A percentile compares a stretch with the other conserved stretches of the same genome.
phyloP scores from a whole-genome alignment of 64 coral and sea anemone species.

The Cladopsammia gracilis region DNA sequence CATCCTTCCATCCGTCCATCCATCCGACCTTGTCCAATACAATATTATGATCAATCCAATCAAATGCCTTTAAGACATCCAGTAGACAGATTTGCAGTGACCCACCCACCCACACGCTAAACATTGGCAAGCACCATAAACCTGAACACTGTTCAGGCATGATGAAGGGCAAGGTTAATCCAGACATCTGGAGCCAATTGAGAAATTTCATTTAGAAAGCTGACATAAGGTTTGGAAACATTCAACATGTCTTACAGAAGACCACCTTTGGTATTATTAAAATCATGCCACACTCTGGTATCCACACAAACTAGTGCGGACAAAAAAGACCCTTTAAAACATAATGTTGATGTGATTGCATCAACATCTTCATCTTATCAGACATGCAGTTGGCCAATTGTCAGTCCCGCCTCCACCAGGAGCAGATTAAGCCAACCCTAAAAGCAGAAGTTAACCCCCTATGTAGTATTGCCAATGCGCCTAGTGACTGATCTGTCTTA shows the following conservation, averaged over 20 bases:
- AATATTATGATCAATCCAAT: too few species aligned
- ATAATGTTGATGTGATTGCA: conserved; percentile 27
- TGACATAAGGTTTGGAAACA: conserved; percentile 26
- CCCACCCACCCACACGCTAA: too few species aligned
- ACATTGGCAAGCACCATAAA: too few species aligned
- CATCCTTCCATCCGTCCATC: too few species aligned
- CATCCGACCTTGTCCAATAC: too few species aligned
- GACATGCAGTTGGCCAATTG: neutral
- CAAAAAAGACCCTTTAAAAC: neutral
- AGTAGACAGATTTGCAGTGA: too few species aligned
- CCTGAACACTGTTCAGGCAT: conserved; percentile 21
- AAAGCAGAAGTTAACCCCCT: conserved; percentile 6
- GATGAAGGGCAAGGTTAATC: neutral
- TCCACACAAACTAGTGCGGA: neutral
- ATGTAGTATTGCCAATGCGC: neutral
- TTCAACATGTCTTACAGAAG: conserved; percentile 52
- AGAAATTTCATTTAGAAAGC: conserved; percentile 9
- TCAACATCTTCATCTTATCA: too few species aligned
- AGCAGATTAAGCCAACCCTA: conserved; percentile 15
- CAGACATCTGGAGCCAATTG: conserved; percentile 12
- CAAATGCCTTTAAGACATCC: too few species aligned
- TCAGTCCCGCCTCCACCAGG: neutral
- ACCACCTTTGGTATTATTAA: conserved; percentile 38
- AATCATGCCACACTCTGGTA: conserved; percentile 4
- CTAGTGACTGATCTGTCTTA: neutral